Conservation (phyloP, 1,140 invertebrate species). For the Trichomalopsis sarcophagae region DNA sequence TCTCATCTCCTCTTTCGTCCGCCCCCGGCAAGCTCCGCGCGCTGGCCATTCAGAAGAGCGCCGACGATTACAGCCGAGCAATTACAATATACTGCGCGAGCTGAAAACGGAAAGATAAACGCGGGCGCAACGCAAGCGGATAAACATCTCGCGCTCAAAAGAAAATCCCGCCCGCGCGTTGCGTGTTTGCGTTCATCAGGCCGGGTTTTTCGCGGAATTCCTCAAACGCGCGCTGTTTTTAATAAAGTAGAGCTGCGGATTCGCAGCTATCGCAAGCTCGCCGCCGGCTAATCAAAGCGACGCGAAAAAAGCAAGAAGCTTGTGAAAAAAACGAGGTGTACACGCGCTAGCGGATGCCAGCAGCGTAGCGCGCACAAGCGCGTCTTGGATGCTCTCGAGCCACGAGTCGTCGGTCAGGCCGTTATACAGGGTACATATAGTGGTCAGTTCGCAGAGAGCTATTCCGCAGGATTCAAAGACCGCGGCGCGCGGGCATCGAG, state of each 20-base stretch:
- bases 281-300: no score
- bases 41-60: not conserved
- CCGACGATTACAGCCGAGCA: not conserved
- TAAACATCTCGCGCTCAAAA: no score
- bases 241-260: no score
- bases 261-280: no score
- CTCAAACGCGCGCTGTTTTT: no score
- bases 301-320: no score
- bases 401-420: not conserved
- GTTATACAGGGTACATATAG: not conserved
- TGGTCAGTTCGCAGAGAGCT: not conserved
- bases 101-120: not conserved
- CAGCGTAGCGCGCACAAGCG: not conserved
- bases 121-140: not conserved
- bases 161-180: no score
- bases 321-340: no score
- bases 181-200: no score
- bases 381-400: not conserved
- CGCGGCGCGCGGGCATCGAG: not conserved
- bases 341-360: not conserved
- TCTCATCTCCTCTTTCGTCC: not conserved
- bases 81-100: not conserved
- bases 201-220: no score
- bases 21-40: not conserved
- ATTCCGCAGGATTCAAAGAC: conserved; percentile 1